phyloP scores from a whole-genome alignment of 2,113 vertebrate genomes.

The Aegypius monachus region DNA sequence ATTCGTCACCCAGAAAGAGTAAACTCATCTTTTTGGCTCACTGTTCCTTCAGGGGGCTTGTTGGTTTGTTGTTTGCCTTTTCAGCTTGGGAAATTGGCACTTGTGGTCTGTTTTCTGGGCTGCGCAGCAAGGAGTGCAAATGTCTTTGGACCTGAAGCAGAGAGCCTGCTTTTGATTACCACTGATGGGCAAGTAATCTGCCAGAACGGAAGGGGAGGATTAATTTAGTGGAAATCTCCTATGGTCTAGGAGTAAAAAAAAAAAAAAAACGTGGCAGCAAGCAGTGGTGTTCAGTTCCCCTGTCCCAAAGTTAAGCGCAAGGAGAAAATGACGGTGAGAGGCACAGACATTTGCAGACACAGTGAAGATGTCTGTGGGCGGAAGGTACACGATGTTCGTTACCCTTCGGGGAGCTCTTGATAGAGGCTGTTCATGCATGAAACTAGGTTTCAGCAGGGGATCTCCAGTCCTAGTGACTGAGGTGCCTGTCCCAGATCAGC shows the following conservation, averaged over 20 bases:
- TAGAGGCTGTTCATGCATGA: neutral
- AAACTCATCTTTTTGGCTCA: neutral
- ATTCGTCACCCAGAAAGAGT: neutral
- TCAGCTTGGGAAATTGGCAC: neutral
- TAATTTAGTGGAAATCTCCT: neutral
- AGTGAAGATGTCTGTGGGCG: neutral
- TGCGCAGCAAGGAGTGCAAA: fast-evolving
- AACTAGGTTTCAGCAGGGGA: neutral
- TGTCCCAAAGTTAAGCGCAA: neutral
- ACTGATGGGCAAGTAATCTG: neutral
- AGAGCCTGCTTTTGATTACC: neutral
- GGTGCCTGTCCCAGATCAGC: neutral
- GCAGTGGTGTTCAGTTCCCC: neutral
- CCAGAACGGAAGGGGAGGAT: neutral
- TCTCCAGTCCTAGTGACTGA: neutral
- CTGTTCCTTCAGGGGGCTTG: neutral
- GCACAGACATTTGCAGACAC: neutral
- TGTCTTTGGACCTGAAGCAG: neutral
- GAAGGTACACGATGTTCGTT: fast-evolving
- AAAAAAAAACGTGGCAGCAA: neutral
- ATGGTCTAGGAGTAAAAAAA: neutral
- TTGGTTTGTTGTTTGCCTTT: neutral
- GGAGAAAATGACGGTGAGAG: neutral
- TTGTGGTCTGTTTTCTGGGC: neutral
- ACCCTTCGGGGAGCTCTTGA: neutral